These are phyloP conservation scores for Serinus canaria DNA, from an alignment of 2,113 vertebrate species.

Conservation along the genomic window DNA sequence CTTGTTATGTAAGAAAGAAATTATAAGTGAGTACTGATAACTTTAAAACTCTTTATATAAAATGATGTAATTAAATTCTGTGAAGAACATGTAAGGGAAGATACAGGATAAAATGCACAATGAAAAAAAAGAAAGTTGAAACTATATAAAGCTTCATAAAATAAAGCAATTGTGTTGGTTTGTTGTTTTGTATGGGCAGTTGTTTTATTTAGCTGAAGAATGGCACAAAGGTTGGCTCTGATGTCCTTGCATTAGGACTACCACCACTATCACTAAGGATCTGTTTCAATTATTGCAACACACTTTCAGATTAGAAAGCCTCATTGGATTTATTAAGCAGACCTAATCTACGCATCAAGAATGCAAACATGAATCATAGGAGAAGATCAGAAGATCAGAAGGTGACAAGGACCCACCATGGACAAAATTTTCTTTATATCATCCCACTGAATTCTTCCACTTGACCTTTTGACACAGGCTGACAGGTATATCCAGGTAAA, in stretches of 20 bases:
- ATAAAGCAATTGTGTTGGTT: background rate
- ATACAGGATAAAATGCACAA: background rate
- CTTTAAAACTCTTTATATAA: background rate
- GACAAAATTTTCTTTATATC: background rate
- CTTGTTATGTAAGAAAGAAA: background rate
- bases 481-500: background rate
- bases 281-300: background rate
- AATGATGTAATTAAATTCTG: background rate
- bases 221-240: background rate
- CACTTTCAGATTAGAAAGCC: background rate
- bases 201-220: background rate
- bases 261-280: background rate
- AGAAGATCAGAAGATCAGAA: background rate
- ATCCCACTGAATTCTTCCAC: background rate
- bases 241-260: background rate
- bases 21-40: background rate
- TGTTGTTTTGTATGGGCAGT: background rate
- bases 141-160: background rate
- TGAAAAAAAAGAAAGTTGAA: background rate
- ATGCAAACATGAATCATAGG: background rate
- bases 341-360: background rate
- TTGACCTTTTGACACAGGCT: background rate
- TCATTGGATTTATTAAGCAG: background rate
- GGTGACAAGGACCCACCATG: background rate
- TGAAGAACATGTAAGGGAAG: background rate